Percentiles rank a stretch among this genome's conserved stretches.
Evolutionary conservation across 2,113 vertebrate species (phyloP).

Genomic region (Corythornis madagascariensis): DNA sequence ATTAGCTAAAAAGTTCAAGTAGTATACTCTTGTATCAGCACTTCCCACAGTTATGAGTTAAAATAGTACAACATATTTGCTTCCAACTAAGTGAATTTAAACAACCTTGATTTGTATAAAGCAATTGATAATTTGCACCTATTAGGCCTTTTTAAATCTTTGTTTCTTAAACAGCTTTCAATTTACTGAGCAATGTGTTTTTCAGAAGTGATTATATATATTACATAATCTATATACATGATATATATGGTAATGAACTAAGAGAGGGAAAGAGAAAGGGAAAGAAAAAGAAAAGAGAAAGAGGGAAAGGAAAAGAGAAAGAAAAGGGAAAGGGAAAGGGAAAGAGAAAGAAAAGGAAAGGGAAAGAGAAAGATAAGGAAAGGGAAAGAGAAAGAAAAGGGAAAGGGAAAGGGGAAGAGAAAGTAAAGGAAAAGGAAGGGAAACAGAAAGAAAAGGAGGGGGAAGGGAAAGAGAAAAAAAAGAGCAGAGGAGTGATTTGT

Average conservation of each 20-base stretch:
- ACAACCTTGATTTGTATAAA: background rate
- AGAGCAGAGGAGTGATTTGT: background rate
- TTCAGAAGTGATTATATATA: background rate
- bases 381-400: too few species aligned
- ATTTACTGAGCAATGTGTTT: background rate
- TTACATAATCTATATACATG: too few species aligned
- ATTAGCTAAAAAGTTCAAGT: background rate
- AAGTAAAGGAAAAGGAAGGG: too few species aligned
- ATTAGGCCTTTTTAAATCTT: background rate
- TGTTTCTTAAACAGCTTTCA: background rate
- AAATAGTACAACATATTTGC: background rate
- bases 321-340: too few species aligned
- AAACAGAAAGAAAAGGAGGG: too few species aligned
- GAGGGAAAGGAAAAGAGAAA: too few species aligned
- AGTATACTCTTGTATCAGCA: background rate
- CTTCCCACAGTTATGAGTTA: background rate
- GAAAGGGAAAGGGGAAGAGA: too few species aligned
- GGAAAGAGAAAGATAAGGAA: too few species aligned
- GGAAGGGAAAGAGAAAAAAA: background rate
- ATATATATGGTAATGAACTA: too few species aligned
- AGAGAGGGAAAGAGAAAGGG: too few species aligned
- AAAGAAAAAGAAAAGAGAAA: too few species aligned
- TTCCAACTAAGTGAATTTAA: background rate
- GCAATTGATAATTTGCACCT: background rate
- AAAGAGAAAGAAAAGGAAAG: too few species aligned